Evolutionary conservation across 2,888 invertebrate species (phyloP).

Genomic region (Agrochola macilenta): DNA sequence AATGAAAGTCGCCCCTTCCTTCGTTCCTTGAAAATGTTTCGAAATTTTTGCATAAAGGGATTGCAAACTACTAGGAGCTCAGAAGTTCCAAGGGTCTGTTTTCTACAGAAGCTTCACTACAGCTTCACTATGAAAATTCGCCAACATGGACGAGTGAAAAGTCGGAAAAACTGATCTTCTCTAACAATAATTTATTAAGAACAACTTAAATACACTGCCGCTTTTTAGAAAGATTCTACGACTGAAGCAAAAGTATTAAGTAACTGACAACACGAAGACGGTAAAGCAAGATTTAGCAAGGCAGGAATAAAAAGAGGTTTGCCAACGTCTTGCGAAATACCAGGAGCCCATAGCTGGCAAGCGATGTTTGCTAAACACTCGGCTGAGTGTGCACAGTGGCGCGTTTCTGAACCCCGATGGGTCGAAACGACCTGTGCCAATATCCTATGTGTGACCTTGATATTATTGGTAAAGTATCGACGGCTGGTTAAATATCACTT

Average conservation of each 20-base stretch:
- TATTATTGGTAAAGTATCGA: constrained; percentile 4
- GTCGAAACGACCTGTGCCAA: constrained; percentile 22
- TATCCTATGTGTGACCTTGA: constrained; percentile 17
- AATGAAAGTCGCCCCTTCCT: no score
- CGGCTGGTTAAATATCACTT: constrained; percentile 14
- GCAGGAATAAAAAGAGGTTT: constrained; percentile 48
- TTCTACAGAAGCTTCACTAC: neutral
- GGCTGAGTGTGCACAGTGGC: constrained; percentile 51
- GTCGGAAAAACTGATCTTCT: neutral
- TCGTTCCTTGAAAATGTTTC: neutral
- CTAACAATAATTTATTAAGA: neutral
- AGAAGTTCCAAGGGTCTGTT: constrained; percentile 11
- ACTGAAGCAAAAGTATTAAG: constrained; percentile 1
- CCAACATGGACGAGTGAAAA: neutral
- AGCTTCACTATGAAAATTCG: neutral
- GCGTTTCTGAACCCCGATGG: constrained; percentile 42
- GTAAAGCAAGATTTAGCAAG: constrained; percentile 22
- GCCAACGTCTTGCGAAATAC: constrained; percentile 62
- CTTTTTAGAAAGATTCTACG: neutral
- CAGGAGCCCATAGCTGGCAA: constrained; percentile 59
- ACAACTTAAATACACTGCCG: no score
- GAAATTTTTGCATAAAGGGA: constrained; percentile 43
- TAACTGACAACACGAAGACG: constrained; percentile 4
- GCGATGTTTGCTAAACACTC: constrained; percentile 64
- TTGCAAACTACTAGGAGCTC: constrained; percentile 51